Conservation (phyloP, 2,113 vertebrate species). For the Clarias macrocephalus region DNA sequence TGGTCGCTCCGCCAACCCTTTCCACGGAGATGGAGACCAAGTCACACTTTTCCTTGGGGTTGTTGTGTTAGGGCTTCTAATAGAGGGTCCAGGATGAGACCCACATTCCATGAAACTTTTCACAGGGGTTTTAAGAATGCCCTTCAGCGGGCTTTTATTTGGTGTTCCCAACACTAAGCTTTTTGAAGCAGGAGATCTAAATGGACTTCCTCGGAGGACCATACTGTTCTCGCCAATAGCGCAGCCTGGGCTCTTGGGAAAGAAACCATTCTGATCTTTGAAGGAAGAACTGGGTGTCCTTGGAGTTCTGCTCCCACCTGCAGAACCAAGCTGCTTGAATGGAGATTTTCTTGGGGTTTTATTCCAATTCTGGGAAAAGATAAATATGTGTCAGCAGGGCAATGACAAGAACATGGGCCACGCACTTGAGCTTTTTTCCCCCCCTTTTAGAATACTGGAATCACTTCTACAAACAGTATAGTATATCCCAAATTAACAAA, state of each 20-base stretch:
- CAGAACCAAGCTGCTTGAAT: constrained; percentile 52
- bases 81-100: constrained; percentile 43
- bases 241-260: constrained; percentile 53
- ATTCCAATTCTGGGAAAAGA: constrained; percentile 64
- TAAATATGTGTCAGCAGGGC: neutral
- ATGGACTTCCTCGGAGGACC: constrained; percentile 60
- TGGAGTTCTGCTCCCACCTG: constrained; percentile 46
- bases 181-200: constrained; percentile 56
- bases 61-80: constrained; percentile 36
- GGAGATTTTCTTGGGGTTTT: constrained; percentile 72
- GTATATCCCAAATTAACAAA: neutral
- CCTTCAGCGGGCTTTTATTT: constrained; percentile 61
- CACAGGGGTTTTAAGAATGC: constrained; percentile 63
- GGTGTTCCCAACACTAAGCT: constrained; percentile 52
- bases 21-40: constrained; percentile 71
- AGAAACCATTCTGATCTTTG: constrained; percentile 30
- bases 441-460: neutral
- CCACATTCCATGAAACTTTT: constrained; percentile 51
- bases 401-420: neutral
- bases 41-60: constrained; percentile 68
- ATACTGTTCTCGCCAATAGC: constrained; percentile 42
- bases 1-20: constrained; percentile 34
- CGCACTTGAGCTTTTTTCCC: neutral
- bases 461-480: neutral
- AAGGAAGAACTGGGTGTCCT: constrained; percentile 48